Conservation (phyloP, 2,888 invertebrate genomes). For the Trypoxylon attenuatum region DNA sequence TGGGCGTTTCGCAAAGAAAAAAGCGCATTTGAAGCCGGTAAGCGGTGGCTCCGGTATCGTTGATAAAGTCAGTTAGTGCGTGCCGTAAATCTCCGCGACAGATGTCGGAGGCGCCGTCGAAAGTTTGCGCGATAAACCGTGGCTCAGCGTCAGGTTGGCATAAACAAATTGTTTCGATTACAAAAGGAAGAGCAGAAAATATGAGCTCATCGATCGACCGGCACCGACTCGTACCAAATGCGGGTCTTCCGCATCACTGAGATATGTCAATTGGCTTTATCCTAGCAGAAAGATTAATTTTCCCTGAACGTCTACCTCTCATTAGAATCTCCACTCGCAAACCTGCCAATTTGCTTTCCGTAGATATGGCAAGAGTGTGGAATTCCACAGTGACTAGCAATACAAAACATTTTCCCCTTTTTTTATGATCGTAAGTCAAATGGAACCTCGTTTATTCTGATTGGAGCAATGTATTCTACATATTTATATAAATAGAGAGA, state of each 20-base stretch:
- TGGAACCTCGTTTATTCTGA: too few relatives aligned
- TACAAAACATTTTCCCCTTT: too few relatives aligned
- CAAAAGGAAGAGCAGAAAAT: background rate
- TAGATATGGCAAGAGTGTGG: too few relatives aligned
- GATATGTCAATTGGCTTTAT: background rate
- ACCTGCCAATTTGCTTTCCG: background rate
- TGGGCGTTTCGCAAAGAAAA: too few relatives aligned
- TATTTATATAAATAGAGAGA: too few relatives aligned
- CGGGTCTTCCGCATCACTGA: background rate
- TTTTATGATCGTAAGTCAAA: too few relatives aligned
- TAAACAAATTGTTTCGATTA: slow-evolving; percentile 1
- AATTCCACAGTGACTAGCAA: too few relatives aligned
- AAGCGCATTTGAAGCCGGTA: background rate
- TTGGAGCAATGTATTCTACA: too few relatives aligned
- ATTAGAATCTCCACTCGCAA: background rate
- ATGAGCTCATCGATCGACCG: background rate
- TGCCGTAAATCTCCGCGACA: slow-evolving; percentile 13
- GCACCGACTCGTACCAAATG: background rate
- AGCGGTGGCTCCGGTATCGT: too few relatives aligned
- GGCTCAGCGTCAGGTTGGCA: background rate
- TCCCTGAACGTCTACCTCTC: background rate
- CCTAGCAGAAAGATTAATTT: background rate
- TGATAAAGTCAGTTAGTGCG: slow-evolving; percentile 6
- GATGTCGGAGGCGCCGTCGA: slow-evolving; percentile 10
- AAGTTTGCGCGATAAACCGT: background rate